These are phyloP conservation scores for Agriotes lineatus DNA, from an alignment of 2,888 invertebrate genomes.

Conservation along the genomic window DNA sequence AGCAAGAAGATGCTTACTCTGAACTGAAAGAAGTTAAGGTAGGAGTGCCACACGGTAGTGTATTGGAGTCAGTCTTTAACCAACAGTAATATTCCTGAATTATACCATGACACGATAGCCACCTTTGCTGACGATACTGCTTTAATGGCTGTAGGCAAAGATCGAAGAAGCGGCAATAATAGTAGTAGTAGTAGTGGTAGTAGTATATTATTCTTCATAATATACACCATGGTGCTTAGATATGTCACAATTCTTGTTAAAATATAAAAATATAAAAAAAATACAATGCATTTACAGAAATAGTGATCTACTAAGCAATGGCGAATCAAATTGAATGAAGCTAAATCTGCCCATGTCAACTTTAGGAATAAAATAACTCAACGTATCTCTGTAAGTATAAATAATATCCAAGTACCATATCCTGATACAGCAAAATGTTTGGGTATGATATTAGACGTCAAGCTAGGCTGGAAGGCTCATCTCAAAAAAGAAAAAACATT, in stretches of 20 bases:
- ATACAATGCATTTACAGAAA: no score
- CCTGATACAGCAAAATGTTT: slow-evolving; percentile 46
- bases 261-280: no score
- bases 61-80: no score
- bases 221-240: no score
- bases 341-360: slow-evolving; percentile 45
- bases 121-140: slow-evolving; percentile 30
- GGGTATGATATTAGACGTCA: slow-evolving; percentile 45
- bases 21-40: slow-evolving; percentile 15
- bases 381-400: not conserved
- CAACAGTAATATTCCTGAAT: no score
- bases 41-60: slow-evolving; percentile 10
- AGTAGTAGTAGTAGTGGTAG: no score
- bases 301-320: no score
- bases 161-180: slow-evolving; percentile 6
- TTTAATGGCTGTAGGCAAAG: not conserved
- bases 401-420: slow-evolving; percentile 38
- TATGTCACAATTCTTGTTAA: no score
- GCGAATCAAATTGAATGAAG: slow-evolving; percentile 42
- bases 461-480: slow-evolving; percentile 25
- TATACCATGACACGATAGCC: no score
- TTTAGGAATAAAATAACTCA: slow-evolving; percentile 35
- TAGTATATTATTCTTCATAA: no score
- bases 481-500: not conserved
- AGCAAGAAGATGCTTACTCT: slow-evolving; percentile 11